Evolutionary conservation across 2,113 vertebrate genomes (phyloP).

Genomic region (Carassius carassius): DNA sequence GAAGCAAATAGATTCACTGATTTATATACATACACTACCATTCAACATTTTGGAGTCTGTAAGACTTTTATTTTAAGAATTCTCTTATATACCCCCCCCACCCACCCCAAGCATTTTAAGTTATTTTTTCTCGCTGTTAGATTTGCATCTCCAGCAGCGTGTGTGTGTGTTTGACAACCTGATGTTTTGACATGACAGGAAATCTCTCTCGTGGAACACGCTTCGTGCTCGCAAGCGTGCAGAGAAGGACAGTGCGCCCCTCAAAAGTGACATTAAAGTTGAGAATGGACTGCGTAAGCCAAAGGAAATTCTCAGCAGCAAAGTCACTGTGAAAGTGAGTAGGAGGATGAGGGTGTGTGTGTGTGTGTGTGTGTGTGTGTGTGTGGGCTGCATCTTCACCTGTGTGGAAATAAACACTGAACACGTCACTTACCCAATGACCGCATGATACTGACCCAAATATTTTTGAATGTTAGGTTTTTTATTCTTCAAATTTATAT

Average conservation of each 20-base stretch:
- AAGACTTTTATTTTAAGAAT: not conserved
- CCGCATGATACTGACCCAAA: not conserved
- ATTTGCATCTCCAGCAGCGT: not conserved
- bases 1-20: constrained; percentile 31
- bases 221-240: constrained; percentile 96
- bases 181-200: constrained; percentile 97
- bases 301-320: constrained; percentile 91
- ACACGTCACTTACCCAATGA: not conserved
- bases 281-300: constrained; percentile 91
- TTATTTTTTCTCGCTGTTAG: constrained; percentile 32
- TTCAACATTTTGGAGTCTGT: not conserved
- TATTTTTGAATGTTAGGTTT: too few relatives aligned
- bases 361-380: not conserved
- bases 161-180: constrained; percentile 61
- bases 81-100: not conserved
- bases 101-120: not conserved
- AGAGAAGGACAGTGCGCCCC: constrained; percentile 84
- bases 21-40: too few relatives aligned
- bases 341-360: constrained; percentile 63
- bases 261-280: constrained; percentile 83
- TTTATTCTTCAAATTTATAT: too few relatives aligned
- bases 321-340: constrained; percentile 98
- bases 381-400: constrained; percentile 28
- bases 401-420: constrained; percentile 32
- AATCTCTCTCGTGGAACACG: constrained; percentile 99